Percentiles rank a stretch among this genome's conserved stretches.
Evolutionary conservation across 2,113 vertebrate genomes (phyloP).

Genomic region (Austrofundulus limnaeus): DNA sequence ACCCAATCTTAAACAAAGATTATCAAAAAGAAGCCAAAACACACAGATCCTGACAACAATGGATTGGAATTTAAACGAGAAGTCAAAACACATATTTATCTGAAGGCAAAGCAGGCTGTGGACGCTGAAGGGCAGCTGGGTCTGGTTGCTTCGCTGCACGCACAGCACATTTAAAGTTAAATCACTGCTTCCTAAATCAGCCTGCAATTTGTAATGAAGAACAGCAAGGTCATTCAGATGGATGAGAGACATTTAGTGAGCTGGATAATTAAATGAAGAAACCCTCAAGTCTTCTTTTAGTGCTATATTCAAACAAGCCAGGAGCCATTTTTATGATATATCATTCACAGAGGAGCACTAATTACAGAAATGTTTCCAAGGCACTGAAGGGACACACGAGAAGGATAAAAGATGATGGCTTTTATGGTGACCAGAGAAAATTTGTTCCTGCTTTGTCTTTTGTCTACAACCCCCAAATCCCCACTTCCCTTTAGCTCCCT

Average conservation of each 20-base stretch:
- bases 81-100: neutral
- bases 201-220: slow-evolving; percentile 49
- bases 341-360: slow-evolving; percentile 43
- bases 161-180: slow-evolving; percentile 35
- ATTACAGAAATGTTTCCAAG: slow-evolving; percentile 44
- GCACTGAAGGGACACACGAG: slow-evolving; percentile 14
- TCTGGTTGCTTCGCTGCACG: slow-evolving; percentile 1
- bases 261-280: slow-evolving; percentile 64
- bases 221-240: slow-evolving; percentile 63
- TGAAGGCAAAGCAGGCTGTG: slow-evolving; percentile 7
- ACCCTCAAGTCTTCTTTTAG: slow-evolving; percentile 52
- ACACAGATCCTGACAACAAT: no score
- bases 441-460: slow-evolving; percentile 6
- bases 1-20: no score
- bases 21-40: no score
- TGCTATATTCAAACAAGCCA: slow-evolving; percentile 50
- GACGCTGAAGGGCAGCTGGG: slow-evolving; percentile 13
- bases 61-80: neutral
- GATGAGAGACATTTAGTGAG: slow-evolving; percentile 66
- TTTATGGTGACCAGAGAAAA: slow-evolving; percentile 4
- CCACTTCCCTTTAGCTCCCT: neutral
- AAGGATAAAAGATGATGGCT: slow-evolving; percentile 23
- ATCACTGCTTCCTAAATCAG: slow-evolving; percentile 36
- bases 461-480: neutral
- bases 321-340: slow-evolving; percentile 56